A percentile compares a stretch with the other conserved stretches of the same genome.
phyloP scores from a whole-genome alignment of 1,140 invertebrate species.

The Agrilus planipennis region DNA sequence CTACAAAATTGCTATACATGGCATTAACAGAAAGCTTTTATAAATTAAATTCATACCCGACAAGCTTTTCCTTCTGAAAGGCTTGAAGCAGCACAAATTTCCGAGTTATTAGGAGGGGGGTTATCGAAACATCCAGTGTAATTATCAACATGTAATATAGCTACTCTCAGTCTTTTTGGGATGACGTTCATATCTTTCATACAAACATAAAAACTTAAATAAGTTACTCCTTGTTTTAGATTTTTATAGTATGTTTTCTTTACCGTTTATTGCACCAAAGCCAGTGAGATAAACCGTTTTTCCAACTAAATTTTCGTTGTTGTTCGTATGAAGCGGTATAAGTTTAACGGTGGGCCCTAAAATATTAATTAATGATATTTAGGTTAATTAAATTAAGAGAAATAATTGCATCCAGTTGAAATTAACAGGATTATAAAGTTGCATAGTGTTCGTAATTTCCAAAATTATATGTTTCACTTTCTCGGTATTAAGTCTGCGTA shows the following conservation, averaged over 20 bases:
- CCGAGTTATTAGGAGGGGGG: constrained; percentile 8
- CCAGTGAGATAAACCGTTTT: constrained; percentile 27
- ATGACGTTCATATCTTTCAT: constrained; percentile 28
- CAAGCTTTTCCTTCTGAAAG: constrained; percentile 31
- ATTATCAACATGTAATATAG: constrained; percentile 24
- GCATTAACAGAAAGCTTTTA: too few relatives aligned
- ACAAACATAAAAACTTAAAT: not conserved
- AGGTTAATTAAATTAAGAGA: too few relatives aligned
- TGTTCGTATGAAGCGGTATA: constrained; percentile 22
- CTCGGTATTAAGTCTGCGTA: too few relatives aligned
- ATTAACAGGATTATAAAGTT: too few relatives aligned
- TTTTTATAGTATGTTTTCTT: not conserved
- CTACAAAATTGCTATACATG: too few relatives aligned
- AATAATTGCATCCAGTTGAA: too few relatives aligned
- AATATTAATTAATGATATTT: too few relatives aligned
- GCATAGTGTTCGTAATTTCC: too few relatives aligned
- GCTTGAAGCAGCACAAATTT: constrained; percentile 30
- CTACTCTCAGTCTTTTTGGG: constrained; percentile 23
- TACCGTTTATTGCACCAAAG: constrained; percentile 31
- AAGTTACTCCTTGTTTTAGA: not conserved
- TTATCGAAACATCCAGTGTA: constrained; percentile 23
- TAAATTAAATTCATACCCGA: too few relatives aligned
- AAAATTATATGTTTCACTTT: too few relatives aligned
- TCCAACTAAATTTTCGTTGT: constrained; percentile 21
- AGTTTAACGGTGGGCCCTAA: too few relatives aligned